Percentiles rank a stretch among this genome's conserved stretches.
These are phyloP conservation scores for Trachelus iudaicus DNA, from an alignment of 2,888 invertebrate genomes.

Conservation along the genomic window DNA sequence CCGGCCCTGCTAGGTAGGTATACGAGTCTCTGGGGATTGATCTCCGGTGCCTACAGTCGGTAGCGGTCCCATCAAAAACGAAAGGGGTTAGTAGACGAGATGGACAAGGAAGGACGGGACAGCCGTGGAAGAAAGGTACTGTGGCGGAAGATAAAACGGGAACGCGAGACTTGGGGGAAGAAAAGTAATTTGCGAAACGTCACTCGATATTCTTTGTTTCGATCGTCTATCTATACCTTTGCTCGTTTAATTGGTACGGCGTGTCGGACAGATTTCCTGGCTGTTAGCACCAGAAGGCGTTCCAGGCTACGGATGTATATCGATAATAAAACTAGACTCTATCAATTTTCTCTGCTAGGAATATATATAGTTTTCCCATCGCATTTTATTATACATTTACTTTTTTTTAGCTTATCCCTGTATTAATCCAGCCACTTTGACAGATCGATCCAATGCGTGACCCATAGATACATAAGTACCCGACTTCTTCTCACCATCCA, in stretches of 20 bases:
- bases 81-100: neutral
- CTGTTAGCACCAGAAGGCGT: neutral
- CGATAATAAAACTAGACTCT: neutral
- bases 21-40: slow-evolving; percentile 2
- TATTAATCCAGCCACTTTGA: neutral
- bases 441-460: neutral
- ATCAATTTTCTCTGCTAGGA: neutral
- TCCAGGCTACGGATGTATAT: neutral
- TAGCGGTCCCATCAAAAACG: neutral
- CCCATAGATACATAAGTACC: neutral
- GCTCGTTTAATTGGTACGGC: slow-evolving; percentile 30
- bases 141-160: slow-evolving; percentile 6
- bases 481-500: neutral
- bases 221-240: slow-evolving; percentile 26
- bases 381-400: neutral
- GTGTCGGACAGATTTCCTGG: neutral
- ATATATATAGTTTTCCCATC: neutral
- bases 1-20: neutral
- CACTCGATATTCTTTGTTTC: slow-evolving; percentile 40
- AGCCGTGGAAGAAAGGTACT: neutral
- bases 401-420: neutral
- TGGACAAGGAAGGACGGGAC: neutral
- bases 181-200: slow-evolving; percentile 50
- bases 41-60: neutral
- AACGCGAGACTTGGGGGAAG: slow-evolving; percentile 13